Conservation (phyloP, 2,797 vertebrate genomes). For the Pyrocephalus nanus region DNA sequence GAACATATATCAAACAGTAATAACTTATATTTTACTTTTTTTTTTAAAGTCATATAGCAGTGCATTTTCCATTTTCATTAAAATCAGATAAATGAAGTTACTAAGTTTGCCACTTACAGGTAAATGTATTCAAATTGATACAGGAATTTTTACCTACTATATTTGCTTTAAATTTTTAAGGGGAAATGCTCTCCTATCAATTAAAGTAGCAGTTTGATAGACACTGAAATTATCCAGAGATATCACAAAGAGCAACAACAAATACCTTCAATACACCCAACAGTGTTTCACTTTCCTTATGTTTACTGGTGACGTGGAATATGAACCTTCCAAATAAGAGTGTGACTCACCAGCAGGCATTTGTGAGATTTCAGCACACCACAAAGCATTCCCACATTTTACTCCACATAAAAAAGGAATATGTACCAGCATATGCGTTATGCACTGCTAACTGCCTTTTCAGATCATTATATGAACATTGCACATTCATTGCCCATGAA, state of each 20-base stretch:
- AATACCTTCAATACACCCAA: neutral
- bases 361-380: neutral
- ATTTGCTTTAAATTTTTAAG: neutral
- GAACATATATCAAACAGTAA: slow-evolving; percentile 72
- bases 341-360: neutral
- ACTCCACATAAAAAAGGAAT: slow-evolving; percentile 8
- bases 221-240: slow-evolving; percentile 6
- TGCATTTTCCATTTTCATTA: slow-evolving; percentile 64
- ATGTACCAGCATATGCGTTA: neutral
- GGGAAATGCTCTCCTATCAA: slow-evolving; percentile 24
- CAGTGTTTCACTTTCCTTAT: neutral
- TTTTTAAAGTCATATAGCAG: slow-evolving; percentile 66
- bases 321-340: neutral
- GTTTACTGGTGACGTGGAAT: neutral
- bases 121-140: slow-evolving; percentile 47
- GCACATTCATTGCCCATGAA: slow-evolving; percentile 9
- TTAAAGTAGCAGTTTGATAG: slow-evolving; percentile 45
- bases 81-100: slow-evolving; percentile 74
- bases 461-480: neutral
- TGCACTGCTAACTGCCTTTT: slow-evolving; percentile 32
- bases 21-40: slow-evolving; percentile 61
- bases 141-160: neutral
- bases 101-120: slow-evolving; percentile 56
- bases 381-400: neutral
- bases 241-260: neutral